These are phyloP conservation scores for Phortica magna DNA, from an alignment of 2,888 invertebrate species.

Conservation along the genomic window DNA sequence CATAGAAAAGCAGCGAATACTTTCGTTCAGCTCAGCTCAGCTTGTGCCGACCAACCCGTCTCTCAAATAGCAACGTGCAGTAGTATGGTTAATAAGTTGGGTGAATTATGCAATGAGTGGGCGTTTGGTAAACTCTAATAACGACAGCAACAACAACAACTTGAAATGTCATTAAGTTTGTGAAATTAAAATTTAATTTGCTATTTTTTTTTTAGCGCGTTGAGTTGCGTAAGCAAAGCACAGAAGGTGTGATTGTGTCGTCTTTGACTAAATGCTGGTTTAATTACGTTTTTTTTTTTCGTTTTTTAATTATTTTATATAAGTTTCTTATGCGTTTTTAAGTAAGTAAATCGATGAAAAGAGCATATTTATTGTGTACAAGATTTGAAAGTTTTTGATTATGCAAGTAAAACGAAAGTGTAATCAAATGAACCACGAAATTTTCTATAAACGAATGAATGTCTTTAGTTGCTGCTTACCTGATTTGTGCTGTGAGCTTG, in stretches of 20 bases:
- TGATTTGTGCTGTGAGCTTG: too few relatives aligned
- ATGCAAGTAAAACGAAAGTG: too few relatives aligned
- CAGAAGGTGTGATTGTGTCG: constrained; percentile 9
- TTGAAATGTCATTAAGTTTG: constrained; percentile 26
- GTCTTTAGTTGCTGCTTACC: too few relatives aligned
- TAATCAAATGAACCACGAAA: too few relatives aligned
- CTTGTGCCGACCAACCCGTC: not conserved
- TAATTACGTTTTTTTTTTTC: not conserved
- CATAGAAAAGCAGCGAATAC: not conserved
- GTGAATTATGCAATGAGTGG: not conserved
- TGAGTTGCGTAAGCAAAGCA: not conserved
- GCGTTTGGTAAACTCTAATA: not conserved
- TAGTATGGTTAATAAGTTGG: not conserved
- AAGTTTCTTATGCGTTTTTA: not conserved
- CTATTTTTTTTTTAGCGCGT: constrained; percentile 3
- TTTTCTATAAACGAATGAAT: too few relatives aligned
- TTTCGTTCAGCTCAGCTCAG: not conserved
- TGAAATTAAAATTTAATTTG: constrained; percentile 31
- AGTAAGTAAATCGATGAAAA: not conserved
- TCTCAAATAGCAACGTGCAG: too few relatives aligned
- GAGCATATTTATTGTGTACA: not conserved
- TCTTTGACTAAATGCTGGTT: constrained; percentile 10
- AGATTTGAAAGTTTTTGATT: too few relatives aligned
- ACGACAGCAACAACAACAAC: constrained; percentile 12
- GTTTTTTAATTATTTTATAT: not conserved